These are phyloP conservation scores for Megaleporinus macrocephalus DNA, from an alignment of 2,113 vertebrate species.

Conservation along the genomic window DNA sequence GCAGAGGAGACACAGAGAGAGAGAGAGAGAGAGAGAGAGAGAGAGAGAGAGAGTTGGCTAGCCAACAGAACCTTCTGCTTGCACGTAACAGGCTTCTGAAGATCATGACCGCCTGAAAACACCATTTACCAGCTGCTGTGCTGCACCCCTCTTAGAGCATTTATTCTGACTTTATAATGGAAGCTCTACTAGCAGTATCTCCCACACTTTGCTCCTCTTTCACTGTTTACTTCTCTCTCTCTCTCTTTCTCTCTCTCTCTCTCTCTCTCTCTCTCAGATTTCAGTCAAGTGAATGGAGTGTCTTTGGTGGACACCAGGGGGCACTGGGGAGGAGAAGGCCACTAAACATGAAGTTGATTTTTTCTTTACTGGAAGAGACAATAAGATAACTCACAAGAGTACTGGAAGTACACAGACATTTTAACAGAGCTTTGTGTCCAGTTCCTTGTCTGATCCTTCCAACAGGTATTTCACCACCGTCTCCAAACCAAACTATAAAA, in stretches of 20 bases:
- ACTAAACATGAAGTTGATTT: conserved; percentile 70
- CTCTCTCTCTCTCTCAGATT: conserved; percentile 58
- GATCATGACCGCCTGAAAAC: conserved; percentile 55
- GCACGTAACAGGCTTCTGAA: conserved; percentile 46
- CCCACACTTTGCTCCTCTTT: conserved; percentile 55
- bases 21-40: conserved; percentile 1
- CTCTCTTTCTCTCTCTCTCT: conserved; percentile 40
- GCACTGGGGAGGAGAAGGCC: conserved; percentile 70
- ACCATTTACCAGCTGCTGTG: conserved; percentile 26
- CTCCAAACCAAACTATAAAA: conserved; percentile 57
- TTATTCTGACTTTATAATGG: conserved; percentile 54
- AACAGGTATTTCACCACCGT: conserved; percentile 56
- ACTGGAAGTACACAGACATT: conserved; percentile 77
- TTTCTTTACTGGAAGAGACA: conserved; percentile 69
- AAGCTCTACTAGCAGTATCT: conserved; percentile 59
- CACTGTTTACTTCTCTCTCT: conserved; percentile 54
- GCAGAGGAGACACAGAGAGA: conserved; percentile 50
- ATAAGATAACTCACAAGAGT: conserved; percentile 69
- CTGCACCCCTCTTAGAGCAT: conserved; percentile 46
- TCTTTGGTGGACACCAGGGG: conserved; percentile 66
- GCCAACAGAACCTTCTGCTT: conserved; percentile 54
- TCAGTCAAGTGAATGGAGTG: conserved; percentile 65
- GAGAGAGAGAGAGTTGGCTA: conserved; percentile 45
- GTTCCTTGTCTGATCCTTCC: conserved; percentile 68
- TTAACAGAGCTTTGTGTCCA: conserved; percentile 73